A percentile compares a stretch with the other conserved stretches of the same genome.
These are phyloP conservation scores for Gadus macrocephalus DNA, from an alignment of 2,113 vertebrate genomes.

Conservation along the genomic window DNA sequence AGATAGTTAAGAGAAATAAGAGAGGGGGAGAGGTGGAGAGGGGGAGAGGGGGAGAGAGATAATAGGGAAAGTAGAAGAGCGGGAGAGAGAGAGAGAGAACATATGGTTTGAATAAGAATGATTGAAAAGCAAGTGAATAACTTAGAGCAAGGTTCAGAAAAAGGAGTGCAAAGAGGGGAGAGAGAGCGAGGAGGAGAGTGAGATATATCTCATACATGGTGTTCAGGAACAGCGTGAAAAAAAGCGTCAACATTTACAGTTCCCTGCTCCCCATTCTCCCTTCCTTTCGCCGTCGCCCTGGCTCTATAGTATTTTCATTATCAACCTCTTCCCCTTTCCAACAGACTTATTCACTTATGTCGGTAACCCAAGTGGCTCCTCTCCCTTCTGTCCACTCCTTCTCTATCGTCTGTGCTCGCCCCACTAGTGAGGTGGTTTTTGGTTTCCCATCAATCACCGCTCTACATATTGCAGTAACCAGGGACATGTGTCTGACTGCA, in stretches of 20 bases:
- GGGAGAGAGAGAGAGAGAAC: constrained; percentile 1
- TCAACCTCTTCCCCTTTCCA: background rate
- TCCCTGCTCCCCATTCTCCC: constrained; percentile 24
- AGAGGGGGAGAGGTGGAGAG: constrained; percentile 1
- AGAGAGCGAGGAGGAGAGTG: constrained; percentile 19
- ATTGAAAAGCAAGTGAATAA: constrained; percentile 33
- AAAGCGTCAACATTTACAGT: constrained; percentile 7
- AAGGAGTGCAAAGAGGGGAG: background rate
- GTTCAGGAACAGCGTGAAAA: constrained; percentile 12
- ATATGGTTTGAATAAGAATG: constrained; percentile 52
- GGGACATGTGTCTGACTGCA: constrained; percentile 52
- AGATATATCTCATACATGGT: constrained; percentile 10
- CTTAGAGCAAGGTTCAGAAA: constrained; percentile 37
- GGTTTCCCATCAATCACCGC: constrained; percentile 61
- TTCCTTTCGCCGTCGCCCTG: background rate
- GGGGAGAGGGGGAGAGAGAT: constrained; percentile 1
- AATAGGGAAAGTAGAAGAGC: background rate
- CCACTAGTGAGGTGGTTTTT: constrained; percentile 46
- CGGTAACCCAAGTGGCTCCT: background rate
- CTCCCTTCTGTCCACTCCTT: background rate
- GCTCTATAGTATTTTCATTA: background rate
- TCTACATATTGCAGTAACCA: constrained; percentile 58
- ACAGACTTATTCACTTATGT: background rate
- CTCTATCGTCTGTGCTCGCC: constrained; percentile 14
- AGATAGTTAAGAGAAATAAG: too few relatives aligned